Base-by-base conservation (phyloP, 2,113 vertebrate genomes). In the Bos taurus region DNA sequence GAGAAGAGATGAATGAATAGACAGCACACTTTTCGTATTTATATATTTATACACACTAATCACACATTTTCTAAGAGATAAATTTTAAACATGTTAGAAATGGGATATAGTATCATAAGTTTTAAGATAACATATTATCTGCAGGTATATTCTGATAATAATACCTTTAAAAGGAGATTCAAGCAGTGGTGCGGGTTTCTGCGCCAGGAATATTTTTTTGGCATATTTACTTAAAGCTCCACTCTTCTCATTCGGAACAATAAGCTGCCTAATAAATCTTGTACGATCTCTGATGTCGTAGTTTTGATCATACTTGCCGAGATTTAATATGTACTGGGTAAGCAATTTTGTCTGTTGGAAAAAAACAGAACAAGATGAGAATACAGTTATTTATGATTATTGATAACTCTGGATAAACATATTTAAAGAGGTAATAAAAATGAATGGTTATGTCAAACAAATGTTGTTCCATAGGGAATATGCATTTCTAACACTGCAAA, bases 231-330 rank as follows among this genome's bases (percentile, higher is more conserved):
- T 99, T 98, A 99, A 99, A 97, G 99, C 99, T 81, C 99, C 99
- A 98, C 99, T 99, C 99, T 99, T 99, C 98, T 99, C 99, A 95
- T 99, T 99, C 94, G 99, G 99, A 98, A 99, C 99, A 95, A 99
- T 99, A 98, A 99, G 99, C 99, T 99, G 99, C 94, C 99, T 99
- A 98, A 99, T 99, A 99, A 99, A 99, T 98, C 99, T 99, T 52
- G 99, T 99, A 97, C 99, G 99, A 99, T 99, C 99, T 99, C 99
- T 99, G 99, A 99, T 99, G 98, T 99, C 99, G 86, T 99, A 99
- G 99, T 99, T 99, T 99, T 99, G 99, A 99, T 99, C 99, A 97
- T 99, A 99, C 98, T 99, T 99, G 98, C 99, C 99, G 95, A 99
- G 99, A 99, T 99, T 99, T 98, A 99, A 99, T 99, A 99, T 99